These are phyloP conservation scores for Orthosia incerta DNA, from an alignment of 2,888 invertebrate genomes.

Conservation along the genomic window DNA sequence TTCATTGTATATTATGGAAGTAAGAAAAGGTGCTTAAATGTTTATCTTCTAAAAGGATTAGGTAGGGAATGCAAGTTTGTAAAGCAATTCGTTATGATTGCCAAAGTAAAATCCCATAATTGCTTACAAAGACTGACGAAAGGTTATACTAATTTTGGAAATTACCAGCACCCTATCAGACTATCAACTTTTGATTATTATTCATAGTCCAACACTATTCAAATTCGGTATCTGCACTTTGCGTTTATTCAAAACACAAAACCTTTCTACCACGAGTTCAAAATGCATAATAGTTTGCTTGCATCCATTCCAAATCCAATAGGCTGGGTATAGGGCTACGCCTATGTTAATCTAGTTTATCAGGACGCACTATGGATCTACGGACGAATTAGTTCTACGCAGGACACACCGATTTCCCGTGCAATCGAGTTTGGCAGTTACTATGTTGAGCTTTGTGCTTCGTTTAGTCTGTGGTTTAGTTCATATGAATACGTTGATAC, in stretches of 20 bases:
- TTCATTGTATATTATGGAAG: no score
- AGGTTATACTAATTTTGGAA: background rate
- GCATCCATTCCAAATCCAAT: background rate
- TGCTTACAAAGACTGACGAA: background rate
- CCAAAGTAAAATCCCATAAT: background rate
- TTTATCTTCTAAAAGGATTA: background rate
- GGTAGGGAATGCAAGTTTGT: background rate
- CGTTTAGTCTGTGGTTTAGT: background rate
- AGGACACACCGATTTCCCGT: constrained; percentile 6
- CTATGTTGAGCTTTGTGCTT: constrained; percentile 12
- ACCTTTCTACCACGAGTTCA: background rate
- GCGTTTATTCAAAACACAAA: background rate
- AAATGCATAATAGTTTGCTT: constrained; percentile 5
- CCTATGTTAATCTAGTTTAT: constrained; percentile 41
- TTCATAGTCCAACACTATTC: background rate
- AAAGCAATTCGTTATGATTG: background rate
- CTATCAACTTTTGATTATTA: background rate
- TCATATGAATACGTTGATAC: background rate
- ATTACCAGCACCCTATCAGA: no score
- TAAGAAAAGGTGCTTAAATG: background rate
- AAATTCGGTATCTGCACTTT: background rate
- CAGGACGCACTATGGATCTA: constrained; percentile 6
- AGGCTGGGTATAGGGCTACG: background rate
- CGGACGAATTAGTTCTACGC: constrained; percentile 21
- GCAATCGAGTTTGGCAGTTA: constrained; percentile 31